Base-by-base conservation (phyloP, 2,797 vertebrate genomes). In the Pangasius djambal region DNA sequence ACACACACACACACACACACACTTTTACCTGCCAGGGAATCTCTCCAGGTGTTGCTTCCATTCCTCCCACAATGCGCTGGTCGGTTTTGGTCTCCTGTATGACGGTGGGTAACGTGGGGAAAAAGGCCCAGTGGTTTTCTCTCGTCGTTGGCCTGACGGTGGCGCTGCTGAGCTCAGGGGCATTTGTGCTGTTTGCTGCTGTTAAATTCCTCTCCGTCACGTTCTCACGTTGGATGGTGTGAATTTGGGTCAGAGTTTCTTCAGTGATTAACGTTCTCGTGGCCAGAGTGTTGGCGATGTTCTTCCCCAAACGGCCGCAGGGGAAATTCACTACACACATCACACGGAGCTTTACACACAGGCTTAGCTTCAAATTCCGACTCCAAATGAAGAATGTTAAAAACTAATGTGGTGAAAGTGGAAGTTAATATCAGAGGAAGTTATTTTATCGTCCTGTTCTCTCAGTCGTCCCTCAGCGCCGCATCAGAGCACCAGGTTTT, bases 11-110 rank as follows among this genome's bases (percentile, higher is more conserved):
- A 48, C 55, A 57, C 3, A 5, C 50, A 65, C 37, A 44, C 20
- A 22, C 2, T 3, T 59, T 52, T 96, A 99, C 98, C 98, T 99
- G 98, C 98, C 98, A 99, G 0, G 98, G 98, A 90, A 99, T 97
- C 94, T 98, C 96, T 70, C 98, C 98, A 83, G 92, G 96, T 84
- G 16, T 87, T 92, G 96, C 97, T 2, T 96, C 94, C 0, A 94
- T 40, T 0, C 98, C 98, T 57, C 97, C 98, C 0, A 99, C 97
- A 1, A 99, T 95, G 18, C 96, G 95, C 0, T 87, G 86, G 4
- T 93, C 78, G 0, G 15, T 59, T 18, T 94, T 91, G 0, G 72
- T 5, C 31, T 91, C 0, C 0, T 18, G 86, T 18, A 0, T 88
- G 91, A 94, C 37, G 18, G 89, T 90, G 83, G 93, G 90, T 0